Conservation (phyloP, 53 echinoderm and acorn worm species). For the Echinarachnius parma region DNA sequence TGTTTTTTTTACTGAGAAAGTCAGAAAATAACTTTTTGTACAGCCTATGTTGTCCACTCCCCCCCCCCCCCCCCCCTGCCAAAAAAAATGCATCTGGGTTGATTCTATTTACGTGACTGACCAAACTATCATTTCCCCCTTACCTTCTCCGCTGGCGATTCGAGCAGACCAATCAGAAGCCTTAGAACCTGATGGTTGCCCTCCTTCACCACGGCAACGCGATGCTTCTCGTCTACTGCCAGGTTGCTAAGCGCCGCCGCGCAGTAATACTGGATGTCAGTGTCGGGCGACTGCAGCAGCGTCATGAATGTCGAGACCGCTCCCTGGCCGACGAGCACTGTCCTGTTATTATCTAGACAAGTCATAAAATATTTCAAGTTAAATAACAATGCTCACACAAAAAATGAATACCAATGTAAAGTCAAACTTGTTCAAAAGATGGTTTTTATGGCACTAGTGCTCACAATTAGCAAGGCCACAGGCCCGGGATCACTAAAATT, state of each 20-base stretch:
- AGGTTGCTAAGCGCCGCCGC: slow-evolving; percentile 94
- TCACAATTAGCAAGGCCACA: no score
- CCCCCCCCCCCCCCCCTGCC: no score
- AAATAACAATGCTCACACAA: slow-evolving; percentile 2
- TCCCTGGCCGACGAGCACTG: slow-evolving; percentile 62
- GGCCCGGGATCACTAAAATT: no score
- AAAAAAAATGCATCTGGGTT: no score
- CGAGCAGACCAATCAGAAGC: slow-evolving; percentile 65
- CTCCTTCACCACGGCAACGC: slow-evolving; percentile 68
- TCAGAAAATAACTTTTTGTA: no score
- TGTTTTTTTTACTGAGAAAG: no score
- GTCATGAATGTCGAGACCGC: slow-evolving; percentile 74
- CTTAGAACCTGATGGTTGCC: slow-evolving; percentile 81
- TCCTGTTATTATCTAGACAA: slow-evolving; percentile 73
- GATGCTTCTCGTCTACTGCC: slow-evolving; percentile 84
- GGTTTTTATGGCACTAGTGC: no score
- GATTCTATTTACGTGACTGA: no score
- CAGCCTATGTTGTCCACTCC: no score
- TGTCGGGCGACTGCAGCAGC: slow-evolving; percentile 66
- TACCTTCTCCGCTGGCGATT: slow-evolving; percentile 88
- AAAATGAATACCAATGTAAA: not conserved
- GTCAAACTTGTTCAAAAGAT: no score
- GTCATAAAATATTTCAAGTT: no score
- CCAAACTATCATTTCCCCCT: no score
- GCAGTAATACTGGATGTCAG: slow-evolving; percentile 92